phyloP scores from a whole-genome alignment of 2,888 invertebrate species.

The Thelaira solivaga region DNA sequence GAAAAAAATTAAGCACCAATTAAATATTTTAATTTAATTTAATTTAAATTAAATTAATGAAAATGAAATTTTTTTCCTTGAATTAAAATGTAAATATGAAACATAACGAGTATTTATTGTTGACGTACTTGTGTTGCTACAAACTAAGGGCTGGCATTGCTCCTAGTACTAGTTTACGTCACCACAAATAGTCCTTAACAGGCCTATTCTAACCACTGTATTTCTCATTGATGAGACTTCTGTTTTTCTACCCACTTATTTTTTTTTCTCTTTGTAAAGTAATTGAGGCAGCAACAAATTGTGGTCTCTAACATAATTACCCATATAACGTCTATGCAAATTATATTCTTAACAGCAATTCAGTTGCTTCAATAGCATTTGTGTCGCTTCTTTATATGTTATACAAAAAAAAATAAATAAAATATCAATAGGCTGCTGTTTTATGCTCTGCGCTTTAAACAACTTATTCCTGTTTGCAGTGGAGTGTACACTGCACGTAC shows the following conservation, averaged over 20 bases:
- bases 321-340: constrained; percentile 35
- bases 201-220: constrained; percentile 26
- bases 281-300: constrained; percentile 30
- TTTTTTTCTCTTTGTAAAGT: background rate
- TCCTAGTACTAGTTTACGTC: too few species aligned
- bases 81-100: too few species aligned
- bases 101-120: too few species aligned
- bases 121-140: too few species aligned
- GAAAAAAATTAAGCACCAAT: too few species aligned
- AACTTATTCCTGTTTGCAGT: constrained; percentile 23
- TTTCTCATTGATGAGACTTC: background rate
- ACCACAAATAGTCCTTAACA: background rate
- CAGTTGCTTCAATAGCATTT: background rate
- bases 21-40: too few species aligned
- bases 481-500: too few species aligned
- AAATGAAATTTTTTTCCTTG: too few species aligned
- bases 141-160: too few species aligned
- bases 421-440: too few species aligned
- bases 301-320: constrained; percentile 18
- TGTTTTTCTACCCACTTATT: background rate
- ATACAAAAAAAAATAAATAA: too few species aligned
- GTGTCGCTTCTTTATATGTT: background rate
- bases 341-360: background rate
- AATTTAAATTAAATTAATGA: too few species aligned
- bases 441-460: background rate